phyloP scores from a whole-genome alignment of 92 coral and sea anemone genomes.

The Siderastrea radians region DNA sequence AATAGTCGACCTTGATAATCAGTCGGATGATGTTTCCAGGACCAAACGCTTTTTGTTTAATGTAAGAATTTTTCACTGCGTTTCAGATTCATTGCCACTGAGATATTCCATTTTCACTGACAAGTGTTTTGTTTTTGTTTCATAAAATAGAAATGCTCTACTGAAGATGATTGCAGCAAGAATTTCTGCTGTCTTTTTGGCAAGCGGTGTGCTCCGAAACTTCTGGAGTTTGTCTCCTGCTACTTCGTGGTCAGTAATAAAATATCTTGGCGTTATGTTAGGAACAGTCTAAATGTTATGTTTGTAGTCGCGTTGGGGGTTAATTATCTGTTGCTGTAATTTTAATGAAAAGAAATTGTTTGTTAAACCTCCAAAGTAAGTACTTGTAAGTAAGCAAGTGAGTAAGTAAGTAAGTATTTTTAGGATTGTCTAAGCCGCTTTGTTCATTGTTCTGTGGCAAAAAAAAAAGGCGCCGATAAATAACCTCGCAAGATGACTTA shows the following conservation, averaged over 20 bases:
- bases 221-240: slow-evolving; percentile 52
- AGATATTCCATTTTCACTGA: background rate
- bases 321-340: too few species aligned
- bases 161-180: slow-evolving; percentile 52
- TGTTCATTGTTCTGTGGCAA: too few species aligned
- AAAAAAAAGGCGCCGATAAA: too few species aligned
- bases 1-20: slow-evolving; percentile 66
- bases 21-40: slow-evolving; percentile 41
- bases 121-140: background rate
- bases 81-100: too few species aligned
- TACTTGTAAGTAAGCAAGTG: too few species aligned
- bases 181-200: slow-evolving; percentile 70
- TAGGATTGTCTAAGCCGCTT: too few species aligned
- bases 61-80: slow-evolving; percentile 23
- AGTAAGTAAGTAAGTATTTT: too few species aligned
- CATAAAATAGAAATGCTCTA: slow-evolving; percentile 35
- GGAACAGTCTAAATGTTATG: background rate
- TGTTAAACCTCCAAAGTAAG: too few species aligned
- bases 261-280: background rate
- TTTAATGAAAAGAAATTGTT: too few species aligned
- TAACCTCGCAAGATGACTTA: too few species aligned
- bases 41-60: slow-evolving; percentile 56
- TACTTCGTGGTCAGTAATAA: slow-evolving; percentile 51
- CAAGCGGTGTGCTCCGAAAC: slow-evolving; percentile 71
- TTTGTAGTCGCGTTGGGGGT: background rate